Percentiles rank a stretch among this genome's conserved stretches.
Evolutionary conservation across 2,113 vertebrate genomes (phyloP).

Genomic region (Barnardius zonarius): DNA sequence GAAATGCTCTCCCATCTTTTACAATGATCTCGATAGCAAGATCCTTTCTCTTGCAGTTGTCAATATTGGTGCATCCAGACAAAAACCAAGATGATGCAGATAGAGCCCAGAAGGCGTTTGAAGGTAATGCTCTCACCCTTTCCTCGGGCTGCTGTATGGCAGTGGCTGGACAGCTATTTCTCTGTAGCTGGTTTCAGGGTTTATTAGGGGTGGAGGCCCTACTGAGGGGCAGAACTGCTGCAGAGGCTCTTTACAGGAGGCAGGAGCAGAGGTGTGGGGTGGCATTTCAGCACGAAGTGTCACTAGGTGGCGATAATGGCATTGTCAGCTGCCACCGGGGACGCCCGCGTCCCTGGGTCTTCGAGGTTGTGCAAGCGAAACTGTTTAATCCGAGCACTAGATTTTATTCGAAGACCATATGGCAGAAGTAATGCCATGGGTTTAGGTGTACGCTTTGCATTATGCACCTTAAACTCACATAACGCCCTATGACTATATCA

Average conservation of each 20-base stretch:
- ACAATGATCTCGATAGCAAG: background rate
- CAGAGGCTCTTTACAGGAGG: background rate
- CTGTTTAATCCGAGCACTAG: background rate
- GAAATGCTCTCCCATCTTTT: background rate
- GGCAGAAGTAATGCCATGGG: background rate
- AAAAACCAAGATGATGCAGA: slow-evolving; percentile 96
- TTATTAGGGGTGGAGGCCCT: background rate
- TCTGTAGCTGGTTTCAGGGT: background rate
- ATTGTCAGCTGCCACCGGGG: background rate
- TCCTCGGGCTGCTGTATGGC: background rate
- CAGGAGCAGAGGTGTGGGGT: background rate
- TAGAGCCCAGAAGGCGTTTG: slow-evolving; percentile 95
- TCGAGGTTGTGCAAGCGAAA: background rate
- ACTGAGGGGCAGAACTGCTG: background rate
- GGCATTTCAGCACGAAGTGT: background rate
- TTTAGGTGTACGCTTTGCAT: background rate
- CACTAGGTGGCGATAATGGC: slow-evolving; percentile 9
- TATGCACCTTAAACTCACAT: background rate
- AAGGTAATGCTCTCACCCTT: slow-evolving; percentile 78
- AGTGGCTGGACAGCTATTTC: background rate
- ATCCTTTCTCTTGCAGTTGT: slow-evolving; percentile 78
- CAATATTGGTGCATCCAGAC: slow-evolving; percentile 97
- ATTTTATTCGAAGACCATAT: background rate
- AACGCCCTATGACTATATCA: background rate
- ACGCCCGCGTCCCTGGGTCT: fast-evolving